Conservation (phyloP, 2,888 invertebrate species). For the Tridacna gigas region DNA sequence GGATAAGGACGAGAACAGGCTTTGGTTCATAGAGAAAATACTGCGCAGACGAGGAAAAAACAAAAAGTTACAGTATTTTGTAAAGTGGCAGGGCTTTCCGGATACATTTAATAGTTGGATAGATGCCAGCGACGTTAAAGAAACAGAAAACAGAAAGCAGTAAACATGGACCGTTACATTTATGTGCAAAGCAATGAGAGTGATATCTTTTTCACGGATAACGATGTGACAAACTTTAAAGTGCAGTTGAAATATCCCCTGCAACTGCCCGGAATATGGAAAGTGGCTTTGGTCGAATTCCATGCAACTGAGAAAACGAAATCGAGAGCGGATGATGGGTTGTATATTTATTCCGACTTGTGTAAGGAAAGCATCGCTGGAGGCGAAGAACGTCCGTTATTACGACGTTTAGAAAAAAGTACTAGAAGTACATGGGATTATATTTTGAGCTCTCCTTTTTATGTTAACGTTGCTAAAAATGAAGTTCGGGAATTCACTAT, state of each 20-base stretch:
- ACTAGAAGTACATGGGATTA: slow-evolving; percentile 28
- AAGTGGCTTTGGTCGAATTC: slow-evolving; percentile 28
- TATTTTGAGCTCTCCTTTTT: slow-evolving; percentile 32
- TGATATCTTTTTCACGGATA: slow-evolving; percentile 15
- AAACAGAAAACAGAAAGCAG: slow-evolving; percentile 1
- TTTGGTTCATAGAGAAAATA: slow-evolving; percentile 48
- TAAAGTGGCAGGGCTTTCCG: slow-evolving; percentile 54
- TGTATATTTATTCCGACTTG: slow-evolving; percentile 23
- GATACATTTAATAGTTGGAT: slow-evolving; percentile 55
- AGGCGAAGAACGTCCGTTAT: slow-evolving; percentile 23
- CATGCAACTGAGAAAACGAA: slow-evolving; percentile 8
- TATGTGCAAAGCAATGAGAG: slow-evolving; percentile 31
- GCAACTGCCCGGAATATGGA: slow-evolving; percentile 28
- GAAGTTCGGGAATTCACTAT: slow-evolving; percentile 40
- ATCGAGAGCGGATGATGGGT: neutral
- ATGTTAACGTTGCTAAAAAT: slow-evolving; percentile 39
- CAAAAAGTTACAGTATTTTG: slow-evolving; percentile 42
- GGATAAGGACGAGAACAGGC: slow-evolving; percentile 50
- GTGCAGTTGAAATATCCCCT: slow-evolving; percentile 23
- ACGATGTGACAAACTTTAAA: slow-evolving; percentile 18
- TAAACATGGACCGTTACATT: slow-evolving; percentile 38
- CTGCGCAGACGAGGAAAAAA: slow-evolving; percentile 42
- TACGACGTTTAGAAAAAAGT: slow-evolving; percentile 26
- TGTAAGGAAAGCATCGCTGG: slow-evolving; percentile 23
- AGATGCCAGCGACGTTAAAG: slow-evolving; percentile 50